Percentiles rank a stretch among this genome's conserved stretches.
Conservation (phyloP, 2,888 invertebrate genomes). For the Limenitis camilla region DNA sequence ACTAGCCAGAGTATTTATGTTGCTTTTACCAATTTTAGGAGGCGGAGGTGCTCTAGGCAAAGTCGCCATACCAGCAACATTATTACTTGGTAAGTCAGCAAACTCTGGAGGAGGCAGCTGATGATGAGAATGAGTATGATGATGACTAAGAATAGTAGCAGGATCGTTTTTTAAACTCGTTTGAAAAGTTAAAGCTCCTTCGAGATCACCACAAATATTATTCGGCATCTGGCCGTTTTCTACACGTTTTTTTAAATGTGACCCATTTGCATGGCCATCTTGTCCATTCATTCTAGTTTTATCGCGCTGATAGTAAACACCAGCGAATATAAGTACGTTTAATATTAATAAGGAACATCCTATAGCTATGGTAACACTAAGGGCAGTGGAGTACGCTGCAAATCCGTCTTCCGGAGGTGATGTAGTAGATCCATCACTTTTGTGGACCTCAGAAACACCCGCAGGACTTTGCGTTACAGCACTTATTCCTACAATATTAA, state of each 20-base stretch:
- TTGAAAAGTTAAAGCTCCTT: conserved; percentile 70
- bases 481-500: conserved; percentile 58
- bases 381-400: conserved; percentile 91
- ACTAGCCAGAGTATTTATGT: conserved; percentile 73
- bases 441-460: conserved; percentile 47
- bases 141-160: conserved; percentile 82
- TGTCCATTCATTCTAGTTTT: conserved; percentile 83
- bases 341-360: conserved; percentile 93
- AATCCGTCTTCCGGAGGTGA: conserved; percentile 88
- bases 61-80: conserved; percentile 71
- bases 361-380: conserved; percentile 95
- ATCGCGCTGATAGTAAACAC: conserved; percentile 93
- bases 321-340: conserved; percentile 94
- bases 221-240: conserved; percentile 93
- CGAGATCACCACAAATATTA: conserved; percentile 89
- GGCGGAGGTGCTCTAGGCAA: conserved; percentile 84
- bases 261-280: conserved; percentile 68
- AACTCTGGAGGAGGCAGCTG: conserved; percentile 89
- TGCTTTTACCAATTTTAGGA: conserved; percentile 79
- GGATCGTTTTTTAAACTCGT: conserved; percentile 79
- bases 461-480: conserved; percentile 50
- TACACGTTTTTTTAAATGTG: conserved; percentile 79
- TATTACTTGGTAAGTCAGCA: conserved; percentile 84
- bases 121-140: conserved; percentile 84
- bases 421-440: conserved; percentile 64